Base-by-base conservation (phyloP, 2,113 vertebrate species). In the Catharus minimus region DNA sequence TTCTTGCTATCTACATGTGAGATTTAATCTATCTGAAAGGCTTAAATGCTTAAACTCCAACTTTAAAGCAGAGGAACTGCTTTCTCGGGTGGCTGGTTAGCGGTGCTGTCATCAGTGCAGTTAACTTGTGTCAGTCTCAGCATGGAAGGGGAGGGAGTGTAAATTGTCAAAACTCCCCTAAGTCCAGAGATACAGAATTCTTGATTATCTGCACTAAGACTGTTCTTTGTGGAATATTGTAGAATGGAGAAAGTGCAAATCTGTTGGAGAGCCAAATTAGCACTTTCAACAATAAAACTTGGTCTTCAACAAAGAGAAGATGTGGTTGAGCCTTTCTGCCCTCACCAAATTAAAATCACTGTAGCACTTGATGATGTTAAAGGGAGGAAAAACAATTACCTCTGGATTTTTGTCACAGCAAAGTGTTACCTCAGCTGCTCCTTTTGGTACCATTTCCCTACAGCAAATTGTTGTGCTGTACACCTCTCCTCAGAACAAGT, bases 271-370 rank as follows among this genome's bases (percentile, higher is more conserved):
- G 76, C 72, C 27, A 26, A 88, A 88, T 52, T 88, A 95, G 81
- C 23, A 16, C 57, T 78, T 88, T 46, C 22, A 86, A 81, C 49
- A 86, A 78, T 91, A 93, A 93, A 92, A 74, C n/a, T 67, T 86
- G 57, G 53, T 74, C 57, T 67, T 81, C 65, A 84, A 30, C 32
- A 74, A 80, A 43, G 46, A 81, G 66, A 58, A 79, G 46, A 72
- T 41, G 52, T 94, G 79, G 41, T 91, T 2, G 24, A 95, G 20
- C 78, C 60, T 86, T 91, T 91, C 79, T 91, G 44, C 73, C 52
- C 33, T 92, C 23, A 49, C 18, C 26, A 53, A 49, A 57, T 78
- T 22, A 56, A 91, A 82, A 72, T 15, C 19, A 17, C 28, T 56
- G 15, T 74, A 72, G 49, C 14, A 24, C 75, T 30, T 32, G 14